Evolutionary conservation across 2,113 vertebrate species (phyloP).

Genomic region (Xyliphius kryptos): DNA sequence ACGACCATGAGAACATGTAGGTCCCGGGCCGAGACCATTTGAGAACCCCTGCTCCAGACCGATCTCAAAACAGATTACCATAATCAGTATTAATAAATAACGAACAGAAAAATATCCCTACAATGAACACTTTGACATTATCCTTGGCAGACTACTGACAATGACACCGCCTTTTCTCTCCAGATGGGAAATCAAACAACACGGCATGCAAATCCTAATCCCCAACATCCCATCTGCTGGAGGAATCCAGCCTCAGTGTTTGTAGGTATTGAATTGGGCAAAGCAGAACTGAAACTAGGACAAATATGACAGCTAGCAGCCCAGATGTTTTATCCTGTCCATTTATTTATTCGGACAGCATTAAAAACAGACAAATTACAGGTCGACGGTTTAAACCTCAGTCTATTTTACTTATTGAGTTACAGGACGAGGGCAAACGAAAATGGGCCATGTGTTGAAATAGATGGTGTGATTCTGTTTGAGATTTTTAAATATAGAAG

Average conservation of each 20-base stretch:
- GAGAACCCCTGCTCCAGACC: too few relatives aligned
- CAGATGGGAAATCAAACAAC: slow-evolving; percentile 50
- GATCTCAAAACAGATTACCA: too few relatives aligned
- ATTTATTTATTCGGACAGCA: slow-evolving; percentile 9
- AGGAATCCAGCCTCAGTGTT: slow-evolving; percentile 29
- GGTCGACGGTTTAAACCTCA: neutral
- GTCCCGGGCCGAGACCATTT: too few relatives aligned
- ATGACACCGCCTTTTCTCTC: slow-evolving; percentile 9
- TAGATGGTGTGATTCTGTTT: too few relatives aligned
- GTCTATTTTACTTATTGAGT: neutral
- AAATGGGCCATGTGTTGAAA: too few relatives aligned
- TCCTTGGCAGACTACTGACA: neutral
- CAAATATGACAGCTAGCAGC: slow-evolving; percentile 50
- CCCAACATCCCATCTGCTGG: slow-evolving; percentile 57
- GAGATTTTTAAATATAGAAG: neutral
- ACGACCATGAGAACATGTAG: too few relatives aligned
- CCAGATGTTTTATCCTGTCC: slow-evolving; percentile 31
- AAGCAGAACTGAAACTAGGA: slow-evolving; percentile 48
- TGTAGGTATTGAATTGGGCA: slow-evolving; percentile 16
- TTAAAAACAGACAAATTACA: neutral
- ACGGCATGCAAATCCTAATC: slow-evolving; percentile 55
- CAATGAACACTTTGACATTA: too few relatives aligned
- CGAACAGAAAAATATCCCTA: too few relatives aligned
- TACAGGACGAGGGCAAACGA: neutral
- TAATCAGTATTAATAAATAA: too few relatives aligned